Evolutionary conservation across 2,797 vertebrate species (phyloP), one percentile per base, ranked within the genome.

Genomic region (Typhlichthys subterraneus): DNA sequence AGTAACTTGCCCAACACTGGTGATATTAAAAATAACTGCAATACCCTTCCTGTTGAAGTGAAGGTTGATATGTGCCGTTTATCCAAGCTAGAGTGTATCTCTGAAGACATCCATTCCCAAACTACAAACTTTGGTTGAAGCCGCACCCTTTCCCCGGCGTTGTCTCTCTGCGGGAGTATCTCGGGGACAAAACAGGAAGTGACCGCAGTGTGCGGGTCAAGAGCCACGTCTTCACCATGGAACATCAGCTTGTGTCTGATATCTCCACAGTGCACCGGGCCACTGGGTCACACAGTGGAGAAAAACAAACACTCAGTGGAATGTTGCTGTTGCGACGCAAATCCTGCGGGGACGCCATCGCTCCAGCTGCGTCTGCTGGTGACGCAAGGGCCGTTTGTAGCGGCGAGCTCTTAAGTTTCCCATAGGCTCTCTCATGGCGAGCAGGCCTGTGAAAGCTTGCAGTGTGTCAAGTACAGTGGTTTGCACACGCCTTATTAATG

Each of bases 181-280:
- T 42, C 12, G 67, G 76, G 84, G 85, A 85, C 49, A 3, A 57
- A 60, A 81, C 83, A 84, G 87, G 85, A 89, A 88, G 75, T 9
- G 17, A 59, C 38, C 57, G 33, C 50, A 4, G n/a, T 42, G 17
- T 6, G 29, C 59, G 57, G 73, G 67, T 69, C 47, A 50, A 57
- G 15, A 59, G 62, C 64, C 72, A 49, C 75, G 67, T 76, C 70
- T 73, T 82, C 61, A 58, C 53, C 13, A 13, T 57, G 10, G 12
- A n/a, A 68, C 65, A 80, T 84, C 74, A 62, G 46, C 61, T 69
- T 76, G 59, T 31, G 47, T 56, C 62, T 46, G 49, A 57, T 60
- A 2, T 60, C 69, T 63, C 50, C 10, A 29, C 46, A 0, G 23
- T 29, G 23, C 3, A 29, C 23, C 23, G 23, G 23, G 23, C 23